A percentile compares a stretch with the other conserved stretches of the same genome.
Conservation (phyloP, 2,888 invertebrate genomes). For the Thumatha senex region DNA sequence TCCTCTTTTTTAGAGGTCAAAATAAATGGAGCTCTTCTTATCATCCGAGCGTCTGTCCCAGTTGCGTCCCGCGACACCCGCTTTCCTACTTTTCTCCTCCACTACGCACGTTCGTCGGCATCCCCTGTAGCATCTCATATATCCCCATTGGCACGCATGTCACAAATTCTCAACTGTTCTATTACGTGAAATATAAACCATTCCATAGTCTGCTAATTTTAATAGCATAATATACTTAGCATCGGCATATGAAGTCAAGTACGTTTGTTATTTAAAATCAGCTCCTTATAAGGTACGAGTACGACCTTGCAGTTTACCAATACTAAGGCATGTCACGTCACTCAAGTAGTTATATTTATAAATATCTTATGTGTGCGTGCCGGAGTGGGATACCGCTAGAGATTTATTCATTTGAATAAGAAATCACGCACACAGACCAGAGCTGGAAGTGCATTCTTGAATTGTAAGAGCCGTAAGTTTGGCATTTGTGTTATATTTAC, state of each 20-base stretch:
- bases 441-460: not conserved
- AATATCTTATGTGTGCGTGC: not conserved
- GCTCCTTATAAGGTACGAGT: not conserved
- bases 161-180: no score
- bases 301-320: not conserved
- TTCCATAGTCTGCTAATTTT: no score
- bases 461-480: not conserved
- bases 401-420: slow-evolving; percentile 3
- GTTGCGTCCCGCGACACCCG: no score
- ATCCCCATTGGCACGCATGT: no score
- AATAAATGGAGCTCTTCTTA: no score
- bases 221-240: no score
- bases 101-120: no score
- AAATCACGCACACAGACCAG: not conserved
- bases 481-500: not conserved
- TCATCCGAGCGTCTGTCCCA: no score
- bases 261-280: not conserved
- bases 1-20: no score
- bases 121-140: no score
- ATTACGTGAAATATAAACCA: no score
- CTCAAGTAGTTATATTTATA: slow-evolving; percentile 1
- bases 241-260: not conserved
- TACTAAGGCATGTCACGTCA: not conserved
- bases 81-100: no score
- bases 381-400: not conserved